A percentile compares a stretch with the other conserved stretches of the same genome.
Evolutionary conservation across 92 coral and sea anemone genomes (phyloP).

Genomic region (Epizoanthus scotinus): DNA sequence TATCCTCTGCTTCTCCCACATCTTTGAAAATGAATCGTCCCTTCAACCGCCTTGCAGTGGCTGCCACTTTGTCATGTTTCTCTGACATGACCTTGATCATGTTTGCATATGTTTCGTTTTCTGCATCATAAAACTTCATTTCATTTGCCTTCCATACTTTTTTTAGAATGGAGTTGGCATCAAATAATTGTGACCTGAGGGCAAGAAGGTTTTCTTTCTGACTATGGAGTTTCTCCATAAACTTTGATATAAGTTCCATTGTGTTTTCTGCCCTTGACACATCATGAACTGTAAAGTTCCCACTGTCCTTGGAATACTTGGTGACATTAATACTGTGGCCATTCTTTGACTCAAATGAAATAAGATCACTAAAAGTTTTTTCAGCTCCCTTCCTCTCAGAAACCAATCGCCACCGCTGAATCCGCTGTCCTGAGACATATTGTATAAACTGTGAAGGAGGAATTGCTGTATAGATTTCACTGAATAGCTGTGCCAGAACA

Average conservation of each 20-base stretch:
- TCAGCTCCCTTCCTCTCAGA: slow-evolving; percentile 34
- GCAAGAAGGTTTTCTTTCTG: slow-evolving; percentile 44
- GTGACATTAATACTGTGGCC: slow-evolving; percentile 39
- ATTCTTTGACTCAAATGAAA: slow-evolving; percentile 33
- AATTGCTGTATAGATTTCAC: slow-evolving; percentile 41
- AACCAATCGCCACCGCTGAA: slow-evolving; percentile 29
- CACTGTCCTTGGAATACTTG: slow-evolving; percentile 34
- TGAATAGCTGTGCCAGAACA: slow-evolving; percentile 34
- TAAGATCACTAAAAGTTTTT: slow-evolving; percentile 27
- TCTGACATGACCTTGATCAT: too few species aligned
- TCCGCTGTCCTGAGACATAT: slow-evolving; percentile 34
- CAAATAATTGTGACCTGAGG: slow-evolving; percentile 37
- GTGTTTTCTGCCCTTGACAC: slow-evolving; percentile 44
- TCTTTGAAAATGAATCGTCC: too few species aligned
- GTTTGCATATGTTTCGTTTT: too few species aligned
- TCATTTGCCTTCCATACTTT: too few species aligned
- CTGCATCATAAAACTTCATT: too few species aligned
- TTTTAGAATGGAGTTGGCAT: background rate
- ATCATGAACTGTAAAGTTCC: slow-evolving; percentile 27
- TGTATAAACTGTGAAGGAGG: slow-evolving; percentile 29
- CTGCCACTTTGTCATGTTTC: too few species aligned
- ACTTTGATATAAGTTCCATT: slow-evolving; percentile 14
- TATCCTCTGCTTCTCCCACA: too few species aligned
- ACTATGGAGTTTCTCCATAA: slow-evolving; percentile 14
- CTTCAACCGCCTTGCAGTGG: too few species aligned